Evolutionary conservation across 2,888 invertebrate species (phyloP).

Genomic region (Acrocera orbiculus): DNA sequence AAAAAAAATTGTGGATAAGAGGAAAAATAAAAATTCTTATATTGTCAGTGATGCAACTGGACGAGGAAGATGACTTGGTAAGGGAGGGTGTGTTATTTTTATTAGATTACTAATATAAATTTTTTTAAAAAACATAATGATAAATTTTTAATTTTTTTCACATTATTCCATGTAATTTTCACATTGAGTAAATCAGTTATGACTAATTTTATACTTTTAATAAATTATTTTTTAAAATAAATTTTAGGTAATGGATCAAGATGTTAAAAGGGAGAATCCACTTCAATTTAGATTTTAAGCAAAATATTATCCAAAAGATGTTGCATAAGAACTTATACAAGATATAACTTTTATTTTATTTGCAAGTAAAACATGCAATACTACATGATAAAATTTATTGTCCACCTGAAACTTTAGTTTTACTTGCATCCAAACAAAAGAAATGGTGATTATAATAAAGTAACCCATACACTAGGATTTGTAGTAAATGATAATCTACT

Average conservation of each 20-base stretch:
- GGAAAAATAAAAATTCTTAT: conserved; percentile 17
- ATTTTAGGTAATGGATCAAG: conserved; percentile 87
- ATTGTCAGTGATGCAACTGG: conserved; percentile 37
- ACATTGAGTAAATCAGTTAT: conserved; percentile 39
- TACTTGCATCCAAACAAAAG: conserved; percentile 96
- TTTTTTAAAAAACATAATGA: too few species aligned
- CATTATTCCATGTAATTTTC: conserved; percentile 47
- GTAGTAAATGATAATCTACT: conserved; percentile 82
- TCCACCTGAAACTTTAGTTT: conserved; percentile 95
- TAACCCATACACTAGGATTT: conserved; percentile 66
- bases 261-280: conserved; percentile 97
- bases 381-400: conserved; percentile 98
- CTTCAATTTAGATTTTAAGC: conserved; percentile 98
- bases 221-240: background rate
- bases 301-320: conserved; percentile 99
- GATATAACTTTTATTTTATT: conserved; percentile 96
- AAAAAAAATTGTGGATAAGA: conserved; percentile 31
- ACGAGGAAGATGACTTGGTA: conserved; percentile 57
- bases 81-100: conserved; percentile 21
- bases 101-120: too few species aligned
- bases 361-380: conserved; percentile 90
- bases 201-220: background rate
- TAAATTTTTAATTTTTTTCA: too few species aligned
- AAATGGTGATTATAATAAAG: conserved; percentile 86
- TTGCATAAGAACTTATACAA: conserved; percentile 96